Percentiles rank a stretch among this genome's conserved stretches.
phyloP scores from a whole-genome alignment of 1,140 invertebrate species.

The Heliconius nattereri region DNA sequence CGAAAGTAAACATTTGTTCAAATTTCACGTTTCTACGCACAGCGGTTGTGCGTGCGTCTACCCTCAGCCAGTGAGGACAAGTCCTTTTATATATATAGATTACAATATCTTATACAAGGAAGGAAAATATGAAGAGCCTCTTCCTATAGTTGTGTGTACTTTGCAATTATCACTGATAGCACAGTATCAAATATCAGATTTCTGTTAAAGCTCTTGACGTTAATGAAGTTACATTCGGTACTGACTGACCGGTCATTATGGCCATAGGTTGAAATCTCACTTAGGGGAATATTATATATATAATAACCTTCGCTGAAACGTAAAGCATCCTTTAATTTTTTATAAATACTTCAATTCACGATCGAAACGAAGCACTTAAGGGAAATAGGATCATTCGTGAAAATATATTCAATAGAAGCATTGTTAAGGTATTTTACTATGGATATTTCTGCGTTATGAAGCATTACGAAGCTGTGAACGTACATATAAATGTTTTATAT shows the following conservation, averaged over 20 bases:
- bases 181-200: neutral
- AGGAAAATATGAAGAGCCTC: neutral
- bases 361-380: conserved; percentile 4
- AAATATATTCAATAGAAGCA: neutral
- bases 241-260: too few species aligned
- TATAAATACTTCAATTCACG: neutral
- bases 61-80: too few species aligned
- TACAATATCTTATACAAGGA: neutral
- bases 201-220: neutral
- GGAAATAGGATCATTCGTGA: neutral
- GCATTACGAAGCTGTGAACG: neutral
- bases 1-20: too few species aligned
- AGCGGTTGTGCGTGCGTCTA: too few species aligned
- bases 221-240: neutral
- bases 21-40: too few species aligned
- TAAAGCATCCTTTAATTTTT: neutral
- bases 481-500: neutral
- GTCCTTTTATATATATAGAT: too few species aligned
- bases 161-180: conserved; percentile 13
- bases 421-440: neutral
- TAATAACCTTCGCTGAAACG: too few species aligned
- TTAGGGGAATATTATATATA: too few species aligned
- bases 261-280: neutral
- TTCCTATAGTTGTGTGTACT: conserved; percentile 22
- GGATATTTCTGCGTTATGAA: neutral